Evolutionary conservation across 2,113 vertebrate species (phyloP), one percentile per base, ranked within the genome.

Genomic region (Prinia subflava): DNA sequence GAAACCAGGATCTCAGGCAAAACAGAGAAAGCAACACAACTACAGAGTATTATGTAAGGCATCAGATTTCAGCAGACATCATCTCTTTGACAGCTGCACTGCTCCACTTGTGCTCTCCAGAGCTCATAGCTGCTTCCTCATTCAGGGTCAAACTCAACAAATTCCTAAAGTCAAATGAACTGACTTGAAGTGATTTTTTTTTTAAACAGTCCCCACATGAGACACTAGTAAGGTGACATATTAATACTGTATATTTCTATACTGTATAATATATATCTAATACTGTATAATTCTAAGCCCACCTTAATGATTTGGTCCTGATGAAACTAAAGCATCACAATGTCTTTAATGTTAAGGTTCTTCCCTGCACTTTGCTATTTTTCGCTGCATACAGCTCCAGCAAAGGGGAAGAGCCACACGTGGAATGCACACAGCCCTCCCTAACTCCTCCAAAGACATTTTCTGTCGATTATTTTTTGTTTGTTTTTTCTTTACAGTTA

Each of bases 91-190:
- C 55, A 93, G 64, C 42, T 89, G 74, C 52, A 44, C 30, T 3
- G 0, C 41, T 80, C 64, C 39, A 67, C 39, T 35, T 42, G 11
- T 15, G 28, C 41, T 77, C 50, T 83, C 83, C 80, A 60, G 46
- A 28, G 33, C 24, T 89, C 71, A 63, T 37, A 57, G 73, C 44
- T 89, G 70, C 70, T 73, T 92, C 83, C 42, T 77, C 64, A 63
- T 37, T 63, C 44, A 3, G 8, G 33, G 28, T 18, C 80, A 83
- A 93, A 77, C 9, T 13, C 59, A 92, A 88, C 4, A 69, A 76
- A 73, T 62, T 64, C 13, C 53, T 90, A 1, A 84, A 73, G 21
- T 46, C 19, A 86, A 85, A 57, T 16, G 3, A 89, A 88, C 46
- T 41, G 7, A 75, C 24, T 85, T 64, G 78, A 76, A 79, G 25